Percentiles rank a stretch among this genome's conserved stretches.
Evolutionary conservation across 2,888 invertebrate genomes (phyloP).

Genomic region (Cacoxenus indagator): DNA sequence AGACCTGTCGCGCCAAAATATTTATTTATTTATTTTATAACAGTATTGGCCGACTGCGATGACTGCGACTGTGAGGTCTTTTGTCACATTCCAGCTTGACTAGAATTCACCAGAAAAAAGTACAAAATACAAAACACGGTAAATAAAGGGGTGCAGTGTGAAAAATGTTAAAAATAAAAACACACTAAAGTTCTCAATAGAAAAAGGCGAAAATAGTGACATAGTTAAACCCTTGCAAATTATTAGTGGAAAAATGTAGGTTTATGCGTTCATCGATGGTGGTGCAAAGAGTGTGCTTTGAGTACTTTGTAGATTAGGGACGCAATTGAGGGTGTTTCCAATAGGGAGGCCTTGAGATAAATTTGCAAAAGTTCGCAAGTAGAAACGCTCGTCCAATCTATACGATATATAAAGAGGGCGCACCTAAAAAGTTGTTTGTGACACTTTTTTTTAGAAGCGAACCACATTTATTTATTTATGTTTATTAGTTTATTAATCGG

Average conservation of each 20-base stretch:
- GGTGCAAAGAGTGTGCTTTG: neutral
- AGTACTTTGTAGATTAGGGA: constrained; percentile 25
- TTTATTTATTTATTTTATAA: neutral
- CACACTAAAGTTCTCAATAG: constrained; percentile 50
- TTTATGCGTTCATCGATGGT: neutral
- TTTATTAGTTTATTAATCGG: too few relatives aligned
- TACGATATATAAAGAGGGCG: too few relatives aligned
- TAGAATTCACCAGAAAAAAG: constrained; percentile 1
- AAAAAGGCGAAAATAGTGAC: constrained; percentile 30
- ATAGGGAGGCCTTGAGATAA: neutral
- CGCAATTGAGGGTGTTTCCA: neutral
- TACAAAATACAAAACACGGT: constrained; percentile 20
- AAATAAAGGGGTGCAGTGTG: constrained; percentile 25
- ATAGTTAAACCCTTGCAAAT: constrained; percentile 10
- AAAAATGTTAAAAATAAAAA: constrained; percentile 25
- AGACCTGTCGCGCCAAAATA: too few relatives aligned
- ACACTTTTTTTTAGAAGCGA: too few relatives aligned
- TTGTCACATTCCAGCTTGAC: constrained; percentile 1
- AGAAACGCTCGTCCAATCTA: too few relatives aligned
- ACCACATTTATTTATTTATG: too few relatives aligned
- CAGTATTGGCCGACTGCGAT: too few relatives aligned
- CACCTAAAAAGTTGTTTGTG: too few relatives aligned
- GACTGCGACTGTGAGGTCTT: neutral
- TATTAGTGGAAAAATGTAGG: constrained; percentile 9
- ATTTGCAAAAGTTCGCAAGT: too few relatives aligned